Evolutionary conservation across 1,140 invertebrate genomes (phyloP), one percentile per base, ranked within the genome.

Genomic region (Conus ventricosus): DNA sequence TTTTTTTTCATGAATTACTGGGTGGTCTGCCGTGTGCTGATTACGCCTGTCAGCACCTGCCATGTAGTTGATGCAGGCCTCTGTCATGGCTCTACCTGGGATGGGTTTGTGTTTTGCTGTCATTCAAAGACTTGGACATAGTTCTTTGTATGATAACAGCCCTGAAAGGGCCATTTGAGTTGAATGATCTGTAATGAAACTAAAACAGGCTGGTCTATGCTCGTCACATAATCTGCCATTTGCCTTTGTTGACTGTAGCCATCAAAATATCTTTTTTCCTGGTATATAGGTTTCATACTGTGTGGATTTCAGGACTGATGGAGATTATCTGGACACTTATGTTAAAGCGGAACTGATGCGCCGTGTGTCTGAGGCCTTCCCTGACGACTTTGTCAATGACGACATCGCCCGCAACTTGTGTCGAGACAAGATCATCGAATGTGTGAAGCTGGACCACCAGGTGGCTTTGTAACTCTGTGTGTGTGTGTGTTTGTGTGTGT

Each of bases 281-380:
- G 3, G 39, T 39, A 39, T 39, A 39, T 39, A 0, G 39, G 39
- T 23, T 63, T 86, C n/a, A 5, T 71, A 86, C 51, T 86, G 15
- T 51, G 39, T 81, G 27, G 23, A 17, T 75, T 87, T 82, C 85
- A 89, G 88, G 81, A 60, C 78, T 8, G 85, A 86, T 25, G 23
- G 54, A 23, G 55, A 89, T 15, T 87, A 88, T 55, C 39, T 93
- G 87, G 95, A 95, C 88, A 93, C 93, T 60, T 94, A 93, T 84
- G 87, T 96, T 17, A 95, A 95, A 90, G 94, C 95, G 85, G 95
- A 96, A 88, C 84, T 96, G 39, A 93, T 93, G 25, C 93, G 93
- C 54, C 93, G 94, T 91, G 95, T 96, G 27, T 90, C 84, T 11
- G 92, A 94, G 84, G 92, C 91, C 10, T 95, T 95, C 90, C 94